A percentile compares a stretch with the other conserved stretches of the same genome.
phyloP scores from a whole-genome alignment of 2,888 invertebrate species.

The Synergus japonicus region DNA sequence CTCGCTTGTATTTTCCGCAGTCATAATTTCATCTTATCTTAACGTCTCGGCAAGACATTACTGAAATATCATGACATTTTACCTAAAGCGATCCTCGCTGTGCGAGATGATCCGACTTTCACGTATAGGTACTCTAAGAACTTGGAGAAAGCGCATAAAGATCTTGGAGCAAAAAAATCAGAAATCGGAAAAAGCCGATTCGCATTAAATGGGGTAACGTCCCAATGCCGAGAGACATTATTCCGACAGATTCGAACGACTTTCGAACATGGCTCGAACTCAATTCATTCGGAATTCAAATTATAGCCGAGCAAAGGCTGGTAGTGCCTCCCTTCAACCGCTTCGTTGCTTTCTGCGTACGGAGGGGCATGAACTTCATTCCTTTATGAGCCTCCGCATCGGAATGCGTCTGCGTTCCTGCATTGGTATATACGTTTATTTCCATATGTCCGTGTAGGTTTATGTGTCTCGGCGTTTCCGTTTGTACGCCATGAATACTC shows the following conservation, averaged over 20 bases:
- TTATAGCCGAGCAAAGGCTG: slow-evolving; percentile 60
- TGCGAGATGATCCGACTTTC: slow-evolving; percentile 13
- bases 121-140: neutral
- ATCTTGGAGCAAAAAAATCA: neutral
- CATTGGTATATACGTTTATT: slow-evolving; percentile 16
- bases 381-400: slow-evolving; percentile 45
- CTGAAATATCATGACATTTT: slow-evolving; percentile 17
- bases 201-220: slow-evolving; percentile 36
- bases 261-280: slow-evolving; percentile 65
- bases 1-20: slow-evolving; percentile 7
- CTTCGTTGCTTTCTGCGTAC: slow-evolving; percentile 46
- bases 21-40: slow-evolving; percentile 26
- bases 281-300: slow-evolving; percentile 73
- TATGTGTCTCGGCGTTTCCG: slow-evolving; percentile 21
- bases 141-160: slow-evolving; percentile 14
- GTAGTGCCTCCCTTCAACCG: slow-evolving; percentile 49
- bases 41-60: neutral
- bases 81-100: neutral
- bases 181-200: slow-evolving; percentile 28
- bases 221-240: slow-evolving; percentile 49
- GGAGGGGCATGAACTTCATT: slow-evolving; percentile 38
- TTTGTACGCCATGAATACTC: slow-evolving; percentile 13
- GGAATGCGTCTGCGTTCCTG: slow-evolving; percentile 49
- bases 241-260: slow-evolving; percentile 64
- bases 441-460: neutral